phyloP scores from a whole-genome alignment of 2,888 invertebrate genomes.

The Pseudococcus longispinus region DNA sequence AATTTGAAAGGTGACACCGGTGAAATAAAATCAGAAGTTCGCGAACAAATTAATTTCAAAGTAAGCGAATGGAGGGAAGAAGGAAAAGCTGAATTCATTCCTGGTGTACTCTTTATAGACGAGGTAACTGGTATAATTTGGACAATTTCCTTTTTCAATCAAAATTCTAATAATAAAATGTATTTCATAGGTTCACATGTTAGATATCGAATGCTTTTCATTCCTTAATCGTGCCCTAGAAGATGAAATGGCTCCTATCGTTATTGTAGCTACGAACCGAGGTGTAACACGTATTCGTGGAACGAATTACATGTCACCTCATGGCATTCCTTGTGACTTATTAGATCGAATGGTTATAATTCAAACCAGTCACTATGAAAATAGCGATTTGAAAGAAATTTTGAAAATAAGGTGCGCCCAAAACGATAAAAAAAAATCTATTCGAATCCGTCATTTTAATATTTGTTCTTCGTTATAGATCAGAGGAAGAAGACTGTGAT shows the following conservation, averaged over 20 bases:
- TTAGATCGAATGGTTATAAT: slow-evolving; percentile 95
- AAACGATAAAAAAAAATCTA: neutral
- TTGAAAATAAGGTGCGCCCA: slow-evolving; percentile 75
- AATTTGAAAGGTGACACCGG: slow-evolving; percentile 88
- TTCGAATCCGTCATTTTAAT: neutral
- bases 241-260: slow-evolving; percentile 95
- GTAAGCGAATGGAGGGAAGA: slow-evolving; percentile 99
- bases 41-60: slow-evolving; percentile 97
- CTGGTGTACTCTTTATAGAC: slow-evolving; percentile 96
- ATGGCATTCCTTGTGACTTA: slow-evolving; percentile 96
- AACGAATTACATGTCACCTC: slow-evolving; percentile 91
- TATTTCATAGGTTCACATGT: slow-evolving; percentile 81
- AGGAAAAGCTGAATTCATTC: slow-evolving; percentile 98
- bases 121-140: slow-evolving; percentile 69
- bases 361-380: slow-evolving; percentile 85
- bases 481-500: slow-evolving; percentile 97
- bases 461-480: slow-evolving; percentile 67
- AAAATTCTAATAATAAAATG: neutral
- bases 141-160: neutral
- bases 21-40: slow-evolving; percentile 95
- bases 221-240: slow-evolving; percentile 96
- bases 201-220: slow-evolving; percentile 99
- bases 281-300: slow-evolving; percentile 94
- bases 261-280: slow-evolving; percentile 99
- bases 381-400: slow-evolving; percentile 89